These are phyloP conservation scores for Panagrolaimus sp. DNA, from an alignment of 1,140 invertebrate species.

Conservation along the genomic window DNA sequence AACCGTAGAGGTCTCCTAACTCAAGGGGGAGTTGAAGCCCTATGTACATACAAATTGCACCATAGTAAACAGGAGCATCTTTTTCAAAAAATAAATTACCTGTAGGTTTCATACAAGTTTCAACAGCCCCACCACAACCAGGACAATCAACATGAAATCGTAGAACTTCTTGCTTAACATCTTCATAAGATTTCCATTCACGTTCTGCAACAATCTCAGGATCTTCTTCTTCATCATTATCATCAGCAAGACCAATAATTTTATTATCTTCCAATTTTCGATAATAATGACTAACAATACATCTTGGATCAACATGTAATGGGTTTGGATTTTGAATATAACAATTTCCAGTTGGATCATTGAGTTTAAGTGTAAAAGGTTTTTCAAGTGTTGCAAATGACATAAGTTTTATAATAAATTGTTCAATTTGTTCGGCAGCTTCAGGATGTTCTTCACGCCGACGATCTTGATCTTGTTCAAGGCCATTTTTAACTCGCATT, in stretches of 20 bases:
- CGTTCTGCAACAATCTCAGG: slow-evolving; percentile 56
- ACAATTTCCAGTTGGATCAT: slow-evolving; percentile 89
- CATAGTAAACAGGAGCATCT: too few relatives aligned
- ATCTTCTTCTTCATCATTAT: slow-evolving; percentile 48
- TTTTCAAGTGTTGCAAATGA: slow-evolving; percentile 65
- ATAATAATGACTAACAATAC: slow-evolving; percentile 68
- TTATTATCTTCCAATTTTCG: slow-evolving; percentile 73
- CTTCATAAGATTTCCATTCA: slow-evolving; percentile 61
- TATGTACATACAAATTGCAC: too few relatives aligned
- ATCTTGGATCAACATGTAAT: slow-evolving; percentile 67
- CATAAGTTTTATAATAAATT: slow-evolving; percentile 70
- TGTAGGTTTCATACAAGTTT: slow-evolving; percentile 93
- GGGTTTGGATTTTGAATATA: slow-evolving; percentile 79
- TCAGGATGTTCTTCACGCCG: slow-evolving; percentile 69
- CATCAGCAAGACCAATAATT: slow-evolving; percentile 67
- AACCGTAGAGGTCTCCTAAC: too few relatives aligned
- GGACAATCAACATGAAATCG: slow-evolving; percentile 81
- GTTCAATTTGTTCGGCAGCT: slow-evolving; percentile 71
- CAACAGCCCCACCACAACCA: slow-evolving; percentile 72
- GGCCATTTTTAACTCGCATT: slow-evolving; percentile 68
- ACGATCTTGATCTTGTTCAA: slow-evolving; percentile 72
- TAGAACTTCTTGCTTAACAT: slow-evolving; percentile 73
- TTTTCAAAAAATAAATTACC: too few relatives aligned
- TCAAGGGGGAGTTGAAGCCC: too few relatives aligned
- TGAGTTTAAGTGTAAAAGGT: slow-evolving; percentile 73